These are phyloP conservation scores for Poeciliopsis occidentalis DNA, from an alignment of 2,113 vertebrate genomes.

Conservation along the genomic window DNA sequence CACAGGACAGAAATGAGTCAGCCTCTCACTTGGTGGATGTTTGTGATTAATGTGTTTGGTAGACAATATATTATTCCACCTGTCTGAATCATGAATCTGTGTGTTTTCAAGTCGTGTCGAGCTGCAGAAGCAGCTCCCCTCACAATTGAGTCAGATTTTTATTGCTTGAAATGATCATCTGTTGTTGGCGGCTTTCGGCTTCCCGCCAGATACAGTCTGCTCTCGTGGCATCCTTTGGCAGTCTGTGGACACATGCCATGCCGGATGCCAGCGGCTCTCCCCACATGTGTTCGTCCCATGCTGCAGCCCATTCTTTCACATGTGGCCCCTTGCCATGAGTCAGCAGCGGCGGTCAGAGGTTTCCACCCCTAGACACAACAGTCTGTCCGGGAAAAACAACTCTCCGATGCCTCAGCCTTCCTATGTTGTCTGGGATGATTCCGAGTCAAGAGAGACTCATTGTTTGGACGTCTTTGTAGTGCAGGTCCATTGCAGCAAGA, in stretches of 20 bases:
- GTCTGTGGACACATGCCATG: background rate
- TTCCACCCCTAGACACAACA: slow-evolving; percentile 83
- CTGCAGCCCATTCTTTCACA: slow-evolving; percentile 65
- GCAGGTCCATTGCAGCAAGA: slow-evolving; percentile 65
- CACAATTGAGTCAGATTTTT: background rate
- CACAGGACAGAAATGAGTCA: slow-evolving; percentile 16
- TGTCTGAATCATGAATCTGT: background rate
- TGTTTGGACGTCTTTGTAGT: slow-evolving; percentile 81
- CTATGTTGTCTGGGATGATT: slow-evolving; percentile 82
- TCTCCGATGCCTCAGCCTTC: slow-evolving; percentile 75
- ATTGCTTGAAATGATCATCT: background rate
- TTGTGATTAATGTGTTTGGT: slow-evolving; percentile 1
- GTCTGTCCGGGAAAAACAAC: slow-evolving; percentile 70
- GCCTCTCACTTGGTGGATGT: background rate
- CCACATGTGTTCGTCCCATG: slow-evolving; percentile 59
- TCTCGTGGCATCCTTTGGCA: background rate
- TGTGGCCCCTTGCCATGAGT: slow-evolving; percentile 70
- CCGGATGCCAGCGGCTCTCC: slow-evolving; percentile 16
- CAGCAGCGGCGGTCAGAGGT: slow-evolving; percentile 70
- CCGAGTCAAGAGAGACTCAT: slow-evolving; percentile 75
- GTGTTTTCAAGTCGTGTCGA: background rate
- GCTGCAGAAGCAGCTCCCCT: background rate
- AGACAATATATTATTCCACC: background rate
- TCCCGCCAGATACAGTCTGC: background rate
- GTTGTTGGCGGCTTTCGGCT: background rate